Conservation (phyloP, 2,113 vertebrate species). For the Halcyon malimbica region DNA sequence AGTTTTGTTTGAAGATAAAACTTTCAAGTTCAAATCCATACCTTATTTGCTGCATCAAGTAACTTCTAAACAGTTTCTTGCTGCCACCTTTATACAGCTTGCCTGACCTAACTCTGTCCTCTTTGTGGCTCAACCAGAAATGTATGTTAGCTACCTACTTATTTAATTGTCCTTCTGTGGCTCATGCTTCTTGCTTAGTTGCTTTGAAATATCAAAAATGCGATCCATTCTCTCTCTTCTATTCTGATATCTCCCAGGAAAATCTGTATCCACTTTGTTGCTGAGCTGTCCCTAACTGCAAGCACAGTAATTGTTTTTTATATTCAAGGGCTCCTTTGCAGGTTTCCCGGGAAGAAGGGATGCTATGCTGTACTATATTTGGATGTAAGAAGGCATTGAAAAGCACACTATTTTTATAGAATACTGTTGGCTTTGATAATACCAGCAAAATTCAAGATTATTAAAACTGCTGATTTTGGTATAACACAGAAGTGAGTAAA, state of each 20-base stretch:
- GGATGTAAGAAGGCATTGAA: not conserved
- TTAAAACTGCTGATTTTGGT: not conserved
- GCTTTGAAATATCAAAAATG: not conserved
- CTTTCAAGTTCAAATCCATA: slow-evolving; percentile 43
- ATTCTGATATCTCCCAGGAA: not conserved
- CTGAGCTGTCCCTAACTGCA: not conserved
- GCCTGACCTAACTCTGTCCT: not conserved
- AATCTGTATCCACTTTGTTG: not conserved
- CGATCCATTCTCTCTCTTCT: not conserved
- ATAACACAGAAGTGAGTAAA: not conserved
- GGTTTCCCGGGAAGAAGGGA: not conserved
- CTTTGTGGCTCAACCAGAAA: not conserved
- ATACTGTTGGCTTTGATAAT: not conserved
- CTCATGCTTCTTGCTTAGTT: not conserved
- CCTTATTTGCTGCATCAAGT: not conserved
- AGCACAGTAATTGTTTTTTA: not conserved
- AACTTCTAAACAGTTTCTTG: slow-evolving; percentile 31
- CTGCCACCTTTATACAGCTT: not conserved
- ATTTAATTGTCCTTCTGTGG: not conserved
- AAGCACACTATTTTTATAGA: not conserved
- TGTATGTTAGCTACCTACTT: not conserved
- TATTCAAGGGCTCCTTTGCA: not conserved
- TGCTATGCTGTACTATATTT: not conserved
- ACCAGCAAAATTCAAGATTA: not conserved
- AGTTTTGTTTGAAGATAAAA: slow-evolving; percentile 29